phyloP scores from a whole-genome alignment of 30 jellyfish, hydroid and myxozoan species.

The Pseudorhiza aurosa region DNA sequence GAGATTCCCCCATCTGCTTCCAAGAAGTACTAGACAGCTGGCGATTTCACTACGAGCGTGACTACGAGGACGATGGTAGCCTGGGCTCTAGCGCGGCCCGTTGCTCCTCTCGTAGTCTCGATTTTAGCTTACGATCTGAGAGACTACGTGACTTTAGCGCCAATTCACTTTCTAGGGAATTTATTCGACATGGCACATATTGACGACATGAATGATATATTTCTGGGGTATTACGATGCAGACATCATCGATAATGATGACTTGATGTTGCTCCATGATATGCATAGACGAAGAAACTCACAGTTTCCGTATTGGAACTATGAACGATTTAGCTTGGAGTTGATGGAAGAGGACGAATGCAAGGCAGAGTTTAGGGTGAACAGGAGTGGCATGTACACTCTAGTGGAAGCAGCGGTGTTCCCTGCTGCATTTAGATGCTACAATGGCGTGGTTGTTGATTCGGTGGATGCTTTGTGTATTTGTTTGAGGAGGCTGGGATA shows the following conservation, averaged over 20 bases:
- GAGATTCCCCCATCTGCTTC: no score
- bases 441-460: conserved; percentile 47
- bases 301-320: conserved; percentile 50
- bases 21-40: no score
- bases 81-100: no score
- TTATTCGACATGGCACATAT: neutral
- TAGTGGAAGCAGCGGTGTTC: conserved; percentile 19
- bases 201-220: neutral
- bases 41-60: no score
- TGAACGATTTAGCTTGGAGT: conserved; percentile 31
- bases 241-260: conserved; percentile 19
- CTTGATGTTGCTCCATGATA: conserved; percentile 16
- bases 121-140: no score
- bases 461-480: conserved; percentile 58
- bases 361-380: conserved; percentile 31
- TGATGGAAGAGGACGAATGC: conserved; percentile 54
- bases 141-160: no score
- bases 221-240: neutral
- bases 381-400: conserved; percentile 40
- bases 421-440: conserved; percentile 54
- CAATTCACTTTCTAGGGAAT: no score
- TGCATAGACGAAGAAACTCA: conserved; percentile 18
- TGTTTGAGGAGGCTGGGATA: conserved; percentile 57
- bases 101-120: no score
- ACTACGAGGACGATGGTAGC: no score